Percentiles rank a stretch among this genome's conserved stretches.
Conservation (phyloP, 2,888 invertebrate species). For the Nemurella pictetii region DNA sequence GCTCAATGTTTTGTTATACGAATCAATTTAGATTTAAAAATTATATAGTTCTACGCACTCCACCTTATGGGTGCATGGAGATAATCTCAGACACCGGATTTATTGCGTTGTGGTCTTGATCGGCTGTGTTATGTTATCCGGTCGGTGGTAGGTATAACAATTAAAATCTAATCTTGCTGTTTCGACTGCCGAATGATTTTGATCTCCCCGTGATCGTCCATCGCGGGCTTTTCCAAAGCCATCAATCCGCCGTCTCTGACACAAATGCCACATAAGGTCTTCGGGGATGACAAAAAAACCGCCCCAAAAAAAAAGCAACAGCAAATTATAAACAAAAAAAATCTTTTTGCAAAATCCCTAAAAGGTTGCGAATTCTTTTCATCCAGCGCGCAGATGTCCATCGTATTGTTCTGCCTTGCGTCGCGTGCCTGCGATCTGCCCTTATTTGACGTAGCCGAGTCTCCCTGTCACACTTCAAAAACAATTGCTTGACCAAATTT, state of each 20-base stretch:
- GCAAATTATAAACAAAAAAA: not conserved
- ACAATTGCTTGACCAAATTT: constrained; percentile 28
- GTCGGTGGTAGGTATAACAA: no score
- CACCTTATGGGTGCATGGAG: no score
- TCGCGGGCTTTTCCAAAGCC: not conserved
- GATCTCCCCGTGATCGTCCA: not conserved
- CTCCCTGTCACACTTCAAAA: constrained; percentile 17
- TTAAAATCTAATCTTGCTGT: constrained; percentile 16
- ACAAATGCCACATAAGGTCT: constrained; percentile 16
- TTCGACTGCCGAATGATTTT: not conserved
- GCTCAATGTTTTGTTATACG: no score
- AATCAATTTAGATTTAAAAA: no score
- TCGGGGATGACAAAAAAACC: not conserved
- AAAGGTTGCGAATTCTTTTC: constrained; percentile 26
- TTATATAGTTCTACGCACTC: no score
- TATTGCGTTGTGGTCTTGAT: no score
- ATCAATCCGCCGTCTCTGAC: constrained; percentile 16
- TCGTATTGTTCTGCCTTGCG: not conserved
- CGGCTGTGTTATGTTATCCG: no score
- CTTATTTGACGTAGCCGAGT: constrained; percentile 22
- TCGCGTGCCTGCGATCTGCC: constrained; percentile 22
- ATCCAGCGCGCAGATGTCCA: constrained; percentile 7
- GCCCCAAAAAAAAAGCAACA: not conserved
- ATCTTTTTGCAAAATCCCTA: constrained; percentile 26
- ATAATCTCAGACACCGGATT: no score